Base-by-base conservation (phyloP, 2,797 vertebrate species). In the Lycodopsis pacificus region DNA sequence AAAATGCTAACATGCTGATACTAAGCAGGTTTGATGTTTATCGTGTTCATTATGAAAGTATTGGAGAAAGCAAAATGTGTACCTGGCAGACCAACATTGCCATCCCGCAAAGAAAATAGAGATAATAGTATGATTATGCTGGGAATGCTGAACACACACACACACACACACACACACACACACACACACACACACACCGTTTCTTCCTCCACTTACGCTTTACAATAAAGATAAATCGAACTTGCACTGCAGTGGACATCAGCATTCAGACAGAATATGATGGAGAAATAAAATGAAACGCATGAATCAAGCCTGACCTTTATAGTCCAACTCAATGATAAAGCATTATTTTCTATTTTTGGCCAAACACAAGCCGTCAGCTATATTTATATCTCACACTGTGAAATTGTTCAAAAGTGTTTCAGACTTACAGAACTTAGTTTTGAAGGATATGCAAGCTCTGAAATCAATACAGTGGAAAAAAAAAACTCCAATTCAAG, bases 381-480 rank as follows among this genome's bases (percentile, higher is more conserved):
- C 59, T 19, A 15, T 20, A 27, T 65, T 76, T 72, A 70, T 74
- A 71, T 58, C 54, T 70, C 54, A 72, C 42, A 58, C 30, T 74
- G 78, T 72, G 65, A 83, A 70, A 78, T 67, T 70, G 62, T 65
- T 65, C 19, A 57, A 48, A 75, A 71, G 58, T 61, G 46, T 65
- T 75, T 53, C 30, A 65, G 36, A 25, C 58, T 48, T 53, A 68
- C n/a, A n/a, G n/a, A n/a, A n/a, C 65, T 62, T 73, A 46, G 44
- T 17, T 46, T 65, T 71, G 38, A 84, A 78, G 49, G 38, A 72
- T 30, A 40, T 54, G 42, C 71, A 46, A 58, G 46, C 58, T 11
- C 25, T 38, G 34, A 56, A 84, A 82, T 85, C 83, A 80, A 84
- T 71, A 80, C 22, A 14, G 56, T 27, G 49, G 57, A 71, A 71